Base-by-base conservation (phyloP, 2,797 vertebrate genomes). In the Lacerta agilis region DNA sequence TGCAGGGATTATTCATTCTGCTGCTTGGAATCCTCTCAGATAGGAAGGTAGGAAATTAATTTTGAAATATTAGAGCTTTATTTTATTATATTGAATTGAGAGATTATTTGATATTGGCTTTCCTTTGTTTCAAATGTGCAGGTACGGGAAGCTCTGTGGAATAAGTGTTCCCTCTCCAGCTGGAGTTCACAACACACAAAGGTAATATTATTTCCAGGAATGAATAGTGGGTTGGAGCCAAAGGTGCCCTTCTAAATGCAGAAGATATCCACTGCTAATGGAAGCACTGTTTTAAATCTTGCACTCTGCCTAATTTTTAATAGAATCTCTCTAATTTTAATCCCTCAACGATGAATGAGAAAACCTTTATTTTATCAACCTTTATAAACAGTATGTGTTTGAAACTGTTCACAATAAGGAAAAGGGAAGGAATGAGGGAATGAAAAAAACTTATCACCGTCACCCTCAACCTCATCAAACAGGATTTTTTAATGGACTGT, bases 1-100 rank as follows among this genome's bases (percentile, higher is more conserved):
- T 95, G 67, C 93, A 98, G 97, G 97, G 97, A 69, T 94, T 98
- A 64, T 97, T 97, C 95, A 97, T 98, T 94, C 91, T 98, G 82
- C 92, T 98, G 55, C 97, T 97, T 87, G 97, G 97, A 85, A 96
- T 95, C 87, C 96, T 97, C 76, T 96, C 97, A 96, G 97, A 98
- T 91, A 97, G 96, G 85, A 97, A 97, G 97, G 97, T 98, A 97
- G 96, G 83, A 92, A 80, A 75, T 8, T 85, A 83, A 66, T 7
- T 82, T 10, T 85, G 55, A 82, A 86, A 58, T 29, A 29, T 13
- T 20, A 4, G 58, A 25, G 43, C 5, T 43, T 87, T 89, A 38
- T 76, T 36, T 67, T 69, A 45, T 55, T 77, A 3, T 36, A 29
- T n/a, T 49, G 11, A 89, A 61, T 9, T 36, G 2, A 43, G 88